Evolutionary conservation across 2,113 vertebrate genomes (phyloP), one percentile per base, ranked within the genome.

Genomic region (Lichenostomus cassidix): DNA sequence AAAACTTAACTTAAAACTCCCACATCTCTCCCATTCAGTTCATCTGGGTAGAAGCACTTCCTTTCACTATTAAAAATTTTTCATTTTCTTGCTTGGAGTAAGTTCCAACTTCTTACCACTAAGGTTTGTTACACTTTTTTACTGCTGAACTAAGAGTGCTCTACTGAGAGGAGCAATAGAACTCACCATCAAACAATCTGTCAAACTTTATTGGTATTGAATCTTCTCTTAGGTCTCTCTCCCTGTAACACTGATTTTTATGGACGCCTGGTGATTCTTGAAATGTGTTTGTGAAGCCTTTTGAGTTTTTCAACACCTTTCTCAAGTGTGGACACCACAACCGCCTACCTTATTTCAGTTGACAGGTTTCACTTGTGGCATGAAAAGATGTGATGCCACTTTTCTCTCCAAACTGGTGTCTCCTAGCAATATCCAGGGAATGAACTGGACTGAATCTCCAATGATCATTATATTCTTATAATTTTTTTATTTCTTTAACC

Each of bases 381-480:
- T 23, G 65, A 41, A 60, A 89, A 73, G 49, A 78, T 10, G 44
- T 7, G 35, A 83, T 37, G 53, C 18, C 15, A 68, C 58, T 79
- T 94, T 64, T 44, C 39, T 71, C 76, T 79, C 63, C 73, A 74
- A 87, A 81, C 10, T 39, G 27, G 15, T 67, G 37, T 52, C 37
- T 81, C 79, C 37, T 58, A 24, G 28, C 25, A 73, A 21, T 31
- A 76, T 28, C 27, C 37, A 81, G 6, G 37, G 42, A 87, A 67
- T 11, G 12, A 55, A 76, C 12, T 25, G 37, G 25, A 62, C 12
- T 50, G 67, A 53, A 71, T 27, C 6, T n/a, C 23, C 15, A 55
- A 8, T 0, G 0, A 68, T n/a, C 37, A 62, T 33, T 39, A 39
- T 39, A 39, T 6, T 42, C 27, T 31, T 56, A 27, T 3, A 0